These are phyloP conservation scores for Ageneiosus marmoratus DNA, from an alignment of 2,113 vertebrate species.

Conservation along the genomic window DNA sequence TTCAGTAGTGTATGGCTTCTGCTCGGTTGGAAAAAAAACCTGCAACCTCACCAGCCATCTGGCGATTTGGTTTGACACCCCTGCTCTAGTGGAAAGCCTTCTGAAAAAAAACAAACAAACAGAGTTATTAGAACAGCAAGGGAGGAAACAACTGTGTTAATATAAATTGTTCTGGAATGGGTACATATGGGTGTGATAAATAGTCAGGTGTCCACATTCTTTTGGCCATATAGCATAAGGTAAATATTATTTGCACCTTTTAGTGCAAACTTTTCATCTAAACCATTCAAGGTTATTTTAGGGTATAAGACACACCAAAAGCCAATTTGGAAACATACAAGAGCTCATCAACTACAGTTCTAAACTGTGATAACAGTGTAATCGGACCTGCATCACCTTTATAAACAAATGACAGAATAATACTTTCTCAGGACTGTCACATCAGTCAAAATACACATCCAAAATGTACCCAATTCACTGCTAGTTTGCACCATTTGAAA, in stretches of 20 bases:
- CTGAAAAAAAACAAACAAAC: not conserved
- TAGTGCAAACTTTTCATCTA: not conserved
- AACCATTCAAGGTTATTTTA: not conserved
- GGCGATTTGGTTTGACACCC: no score
- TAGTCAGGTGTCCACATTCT: not conserved
- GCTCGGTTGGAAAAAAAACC: no score
- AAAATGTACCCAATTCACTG: not conserved
- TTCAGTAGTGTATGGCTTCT: no score
- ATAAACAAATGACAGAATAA: not conserved
- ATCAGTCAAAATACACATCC: not conserved
- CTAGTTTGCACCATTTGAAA: not conserved
- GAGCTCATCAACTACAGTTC: not conserved
- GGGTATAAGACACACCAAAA: not conserved
- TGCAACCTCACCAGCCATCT: no score
- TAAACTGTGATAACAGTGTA: not conserved
- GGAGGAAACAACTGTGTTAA: not conserved
- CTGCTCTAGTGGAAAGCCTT: not conserved
- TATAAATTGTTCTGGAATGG: not conserved
- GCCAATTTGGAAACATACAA: not conserved
- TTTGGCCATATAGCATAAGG: not conserved
- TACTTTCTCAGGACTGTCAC: not conserved
- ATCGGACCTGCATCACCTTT: not conserved
- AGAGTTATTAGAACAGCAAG: not conserved
- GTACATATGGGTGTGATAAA: not conserved
- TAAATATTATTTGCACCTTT: not conserved